A percentile compares a stretch with the other conserved stretches of the same genome.
phyloP scores from a whole-genome alignment of 1,140 invertebrate species.

The Nasonia giraulti region DNA sequence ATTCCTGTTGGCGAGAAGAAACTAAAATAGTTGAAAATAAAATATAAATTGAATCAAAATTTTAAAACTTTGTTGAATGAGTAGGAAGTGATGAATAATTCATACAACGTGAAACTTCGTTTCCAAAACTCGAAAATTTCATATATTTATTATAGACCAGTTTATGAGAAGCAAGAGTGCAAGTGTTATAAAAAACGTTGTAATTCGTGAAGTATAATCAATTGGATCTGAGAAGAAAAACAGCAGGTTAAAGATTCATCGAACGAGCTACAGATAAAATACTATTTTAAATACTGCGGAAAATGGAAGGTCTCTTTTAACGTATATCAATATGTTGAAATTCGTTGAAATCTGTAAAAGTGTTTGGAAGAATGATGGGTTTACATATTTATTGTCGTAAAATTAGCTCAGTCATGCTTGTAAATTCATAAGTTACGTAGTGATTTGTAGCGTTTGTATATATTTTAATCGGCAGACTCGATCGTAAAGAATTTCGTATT shows the following conservation, averaged over 20 bases:
- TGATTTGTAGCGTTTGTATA: neutral
- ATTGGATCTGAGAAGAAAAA: neutral
- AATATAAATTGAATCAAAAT: neutral
- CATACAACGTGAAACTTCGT: neutral
- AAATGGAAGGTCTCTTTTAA: neutral
- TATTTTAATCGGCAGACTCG: neutral
- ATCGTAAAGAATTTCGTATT: neutral
- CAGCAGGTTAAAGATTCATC: neutral
- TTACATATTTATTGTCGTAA: neutral
- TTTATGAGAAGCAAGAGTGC: neutral
- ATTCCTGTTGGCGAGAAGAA: neutral
- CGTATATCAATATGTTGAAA: neutral
- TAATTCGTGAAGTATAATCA: neutral
- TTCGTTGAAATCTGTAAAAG: neutral
- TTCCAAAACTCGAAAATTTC: neutral
- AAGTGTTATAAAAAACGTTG: neutral
- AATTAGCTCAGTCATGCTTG: neutral
- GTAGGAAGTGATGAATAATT: neutral
- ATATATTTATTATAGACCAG: neutral
- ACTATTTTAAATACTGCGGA: neutral
- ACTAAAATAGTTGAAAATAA: neutral
- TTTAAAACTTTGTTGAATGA: neutral
- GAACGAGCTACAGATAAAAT: neutral
- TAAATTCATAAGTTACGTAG: neutral
- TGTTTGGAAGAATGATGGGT: neutral